These are phyloP conservation scores for Actinernus sp. DNA, from an alignment of 92 coral and sea anemone genomes.

Conservation along the genomic window DNA sequence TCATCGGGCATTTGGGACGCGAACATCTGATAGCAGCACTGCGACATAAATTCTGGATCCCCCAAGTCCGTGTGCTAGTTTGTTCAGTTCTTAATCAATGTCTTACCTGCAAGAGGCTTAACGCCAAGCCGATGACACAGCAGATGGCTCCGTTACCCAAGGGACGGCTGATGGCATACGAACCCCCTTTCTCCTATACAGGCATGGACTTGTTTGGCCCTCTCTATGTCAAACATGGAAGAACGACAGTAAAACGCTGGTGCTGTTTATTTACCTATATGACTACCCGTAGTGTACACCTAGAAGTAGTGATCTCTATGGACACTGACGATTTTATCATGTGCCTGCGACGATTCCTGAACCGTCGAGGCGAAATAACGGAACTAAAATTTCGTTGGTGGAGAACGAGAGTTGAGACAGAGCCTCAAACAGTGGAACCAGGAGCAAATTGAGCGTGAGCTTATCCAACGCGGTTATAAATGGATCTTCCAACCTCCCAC, in stretches of 20 bases:
- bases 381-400: slow-evolving; percentile 72
- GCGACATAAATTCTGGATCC: slow-evolving; percentile 72
- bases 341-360: slow-evolving; percentile 52
- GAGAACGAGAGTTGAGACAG: slow-evolving; percentile 48
- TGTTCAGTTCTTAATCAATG: slow-evolving; percentile 41
- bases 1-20: slow-evolving; percentile 59
- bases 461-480: slow-evolving; percentile 48
- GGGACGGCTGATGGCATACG: slow-evolving; percentile 35
- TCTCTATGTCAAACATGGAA: slow-evolving; percentile 34
- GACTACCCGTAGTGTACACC: slow-evolving; percentile 40
- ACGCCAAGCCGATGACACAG: slow-evolving; percentile 47
- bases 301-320: slow-evolving; percentile 54
- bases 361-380: slow-evolving; percentile 63
- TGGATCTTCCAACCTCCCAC: slow-evolving; percentile 64
- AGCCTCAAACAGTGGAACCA: slow-evolving; percentile 46
- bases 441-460: slow-evolving; percentile 43
- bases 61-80: slow-evolving; percentile 37
- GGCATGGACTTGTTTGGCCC: slow-evolving; percentile 63
- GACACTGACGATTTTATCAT: slow-evolving; percentile 60
- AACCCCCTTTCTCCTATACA: slow-evolving; percentile 59
- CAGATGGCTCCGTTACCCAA: slow-evolving; percentile 62
- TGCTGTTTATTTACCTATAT: slow-evolving; percentile 52
- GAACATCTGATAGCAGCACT: slow-evolving; percentile 59
- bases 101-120: slow-evolving; percentile 46
- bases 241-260: slow-evolving; percentile 48